Evolutionary conservation across 2,797 vertebrate species (phyloP).

Genomic region (Kryptolebias ocellatus): DNA sequence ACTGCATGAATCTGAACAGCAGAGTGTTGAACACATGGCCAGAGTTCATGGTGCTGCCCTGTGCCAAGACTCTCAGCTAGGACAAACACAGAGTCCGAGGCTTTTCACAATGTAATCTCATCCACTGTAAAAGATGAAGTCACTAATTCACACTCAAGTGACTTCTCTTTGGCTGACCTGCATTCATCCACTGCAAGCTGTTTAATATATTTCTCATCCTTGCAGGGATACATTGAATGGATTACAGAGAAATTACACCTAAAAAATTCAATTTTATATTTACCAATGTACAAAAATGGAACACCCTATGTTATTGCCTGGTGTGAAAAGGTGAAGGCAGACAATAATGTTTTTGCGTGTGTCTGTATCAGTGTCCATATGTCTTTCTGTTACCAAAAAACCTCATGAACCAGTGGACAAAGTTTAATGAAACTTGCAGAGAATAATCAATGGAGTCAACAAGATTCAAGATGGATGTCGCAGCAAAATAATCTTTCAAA

Average conservation of each 20-base stretch:
- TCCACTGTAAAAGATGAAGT: slow-evolving; percentile 61
- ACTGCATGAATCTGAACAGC: slow-evolving; percentile 37
- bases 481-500: too few relatives aligned
- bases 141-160: slow-evolving; percentile 47
- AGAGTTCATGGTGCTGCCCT: slow-evolving; percentile 39
- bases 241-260: slow-evolving; percentile 11
- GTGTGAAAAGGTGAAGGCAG: neutral
- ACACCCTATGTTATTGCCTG: neutral
- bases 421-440: too few relatives aligned
- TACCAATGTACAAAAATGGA: neutral
- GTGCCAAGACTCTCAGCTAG: slow-evolving; percentile 58
- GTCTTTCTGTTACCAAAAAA: too few relatives aligned
- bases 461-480: too few relatives aligned
- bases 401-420: too few relatives aligned
- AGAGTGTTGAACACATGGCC: slow-evolving; percentile 61
- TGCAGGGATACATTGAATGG: neutral
- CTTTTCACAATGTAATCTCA: slow-evolving; percentile 53
- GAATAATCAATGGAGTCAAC: too few relatives aligned
- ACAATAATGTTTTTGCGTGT: too few relatives aligned
- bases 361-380: too few relatives aligned
- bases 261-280: neutral
- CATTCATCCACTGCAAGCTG: slow-evolving; percentile 12
- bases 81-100: slow-evolving; percentile 54
- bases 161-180: slow-evolving; percentile 1
- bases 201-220: slow-evolving; percentile 24